A percentile compares a stretch with the other conserved stretches of the same genome.
Conservation (phyloP, 2,888 invertebrate genomes). For the Trachelus stipa region DNA sequence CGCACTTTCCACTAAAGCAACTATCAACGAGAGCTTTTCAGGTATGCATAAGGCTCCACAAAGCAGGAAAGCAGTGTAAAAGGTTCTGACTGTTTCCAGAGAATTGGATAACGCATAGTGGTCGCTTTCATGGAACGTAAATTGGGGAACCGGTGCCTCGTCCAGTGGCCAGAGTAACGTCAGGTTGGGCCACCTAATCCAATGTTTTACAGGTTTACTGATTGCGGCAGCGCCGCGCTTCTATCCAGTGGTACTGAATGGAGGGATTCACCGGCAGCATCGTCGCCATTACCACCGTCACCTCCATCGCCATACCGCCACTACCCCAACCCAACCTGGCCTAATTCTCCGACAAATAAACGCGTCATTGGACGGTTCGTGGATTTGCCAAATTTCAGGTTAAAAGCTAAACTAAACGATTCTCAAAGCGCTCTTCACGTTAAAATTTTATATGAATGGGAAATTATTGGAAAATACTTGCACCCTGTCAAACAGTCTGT, state of each 20-base stretch:
- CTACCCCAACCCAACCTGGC: conserved; percentile 26
- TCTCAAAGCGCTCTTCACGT: not conserved
- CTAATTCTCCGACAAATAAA: conserved; percentile 56
- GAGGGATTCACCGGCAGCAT: not conserved
- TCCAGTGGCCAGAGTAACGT: conserved; percentile 35
- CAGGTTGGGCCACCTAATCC: conserved; percentile 53
- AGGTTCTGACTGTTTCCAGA: conserved; percentile 31
- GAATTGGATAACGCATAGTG: conserved; percentile 43
- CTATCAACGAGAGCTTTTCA: not conserved
- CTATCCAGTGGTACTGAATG: conserved; percentile 17
- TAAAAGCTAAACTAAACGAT: not conserved
- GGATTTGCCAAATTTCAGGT: conserved; percentile 45
- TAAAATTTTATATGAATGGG: not conserved
- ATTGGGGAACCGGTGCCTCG: conserved; percentile 40
- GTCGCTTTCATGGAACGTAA: conserved; percentile 21
- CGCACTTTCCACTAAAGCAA: not conserved
- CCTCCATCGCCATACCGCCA: conserved; percentile 14
- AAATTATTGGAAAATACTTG: not conserved
- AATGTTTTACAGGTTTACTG: conserved; percentile 60
- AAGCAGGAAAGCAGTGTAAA: not conserved
- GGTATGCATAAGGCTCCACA: not conserved
- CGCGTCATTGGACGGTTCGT: conserved; percentile 55
- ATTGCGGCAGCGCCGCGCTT: conserved; percentile 46
- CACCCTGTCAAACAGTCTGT: not conserved
- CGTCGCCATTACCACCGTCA: conserved; percentile 14